Evolutionary conservation across 2,797 vertebrate genomes (phyloP).

Genomic region (Vireo griseus): DNA sequence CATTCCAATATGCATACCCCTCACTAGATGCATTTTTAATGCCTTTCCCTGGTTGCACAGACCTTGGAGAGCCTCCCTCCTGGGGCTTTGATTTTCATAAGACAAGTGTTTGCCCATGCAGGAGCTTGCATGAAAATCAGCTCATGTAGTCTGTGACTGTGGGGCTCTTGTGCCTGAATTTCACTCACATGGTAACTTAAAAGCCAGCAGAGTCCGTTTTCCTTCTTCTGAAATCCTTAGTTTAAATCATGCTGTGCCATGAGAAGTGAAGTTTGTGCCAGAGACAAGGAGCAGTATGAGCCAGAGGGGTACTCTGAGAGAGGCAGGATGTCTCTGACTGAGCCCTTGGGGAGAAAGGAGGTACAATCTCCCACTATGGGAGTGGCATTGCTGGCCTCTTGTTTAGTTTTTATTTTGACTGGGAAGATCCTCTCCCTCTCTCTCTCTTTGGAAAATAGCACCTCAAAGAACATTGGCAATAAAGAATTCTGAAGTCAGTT

Average conservation of each 20-base stretch:
- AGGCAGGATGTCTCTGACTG: neutral
- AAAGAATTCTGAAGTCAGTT: neutral
- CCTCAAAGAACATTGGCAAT: neutral
- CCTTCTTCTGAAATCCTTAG: neutral
- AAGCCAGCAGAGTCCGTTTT: neutral
- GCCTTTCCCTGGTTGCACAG: neutral
- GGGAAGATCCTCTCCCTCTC: neutral
- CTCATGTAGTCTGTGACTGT: neutral
- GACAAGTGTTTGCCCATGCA: neutral
- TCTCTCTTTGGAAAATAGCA: neutral
- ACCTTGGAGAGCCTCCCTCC: neutral
- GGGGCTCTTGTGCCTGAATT: neutral
- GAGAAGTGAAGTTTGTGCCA: neutral
- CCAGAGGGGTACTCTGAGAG: neutral
- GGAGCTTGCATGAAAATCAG: neutral
- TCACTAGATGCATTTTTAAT: neutral
- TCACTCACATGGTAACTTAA: neutral
- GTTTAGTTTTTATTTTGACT: neutral
- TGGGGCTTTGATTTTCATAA: neutral
- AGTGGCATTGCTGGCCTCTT: neutral
- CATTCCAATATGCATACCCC: neutral
- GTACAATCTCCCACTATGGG: neutral
- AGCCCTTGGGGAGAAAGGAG: fast-evolving
- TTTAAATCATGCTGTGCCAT: neutral
- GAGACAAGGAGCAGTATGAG: neutral